Conservation (phyloP, 2,113 vertebrate species). For the Tympanuchus pallidicinctus region DNA sequence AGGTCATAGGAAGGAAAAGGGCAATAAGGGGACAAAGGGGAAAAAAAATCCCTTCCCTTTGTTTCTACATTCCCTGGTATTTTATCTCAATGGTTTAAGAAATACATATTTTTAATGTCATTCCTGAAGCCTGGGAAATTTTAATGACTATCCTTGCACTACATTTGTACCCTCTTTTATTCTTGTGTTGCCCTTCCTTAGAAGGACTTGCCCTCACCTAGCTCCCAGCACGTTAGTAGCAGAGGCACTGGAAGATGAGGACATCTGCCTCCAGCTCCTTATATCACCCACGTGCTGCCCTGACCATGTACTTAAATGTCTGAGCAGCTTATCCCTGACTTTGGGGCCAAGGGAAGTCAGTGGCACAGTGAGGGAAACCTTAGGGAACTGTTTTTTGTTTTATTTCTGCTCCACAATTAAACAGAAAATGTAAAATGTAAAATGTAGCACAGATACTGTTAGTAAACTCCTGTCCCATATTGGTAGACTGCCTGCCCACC, state of each 20-base stretch:
- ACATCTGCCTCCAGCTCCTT: not conserved
- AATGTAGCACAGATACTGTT: not conserved
- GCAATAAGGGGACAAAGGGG: not conserved
- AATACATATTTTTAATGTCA: not conserved
- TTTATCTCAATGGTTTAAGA: not conserved
- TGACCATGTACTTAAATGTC: not conserved
- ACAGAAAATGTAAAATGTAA: not conserved
- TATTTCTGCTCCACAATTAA: not conserved
- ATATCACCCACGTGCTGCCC: not conserved
- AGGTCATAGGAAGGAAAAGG: conserved; percentile 30
- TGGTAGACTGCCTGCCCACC: not conserved
- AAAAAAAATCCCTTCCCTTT: not conserved
- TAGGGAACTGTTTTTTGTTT: not conserved
- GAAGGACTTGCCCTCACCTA: not conserved
- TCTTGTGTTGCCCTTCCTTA: not conserved
- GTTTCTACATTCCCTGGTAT: not conserved
- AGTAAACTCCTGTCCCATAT: not conserved
- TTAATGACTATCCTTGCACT: not conserved
- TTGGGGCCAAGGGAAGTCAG: not conserved
- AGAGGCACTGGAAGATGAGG: not conserved
- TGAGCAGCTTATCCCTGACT: not conserved
- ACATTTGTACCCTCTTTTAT: not conserved
- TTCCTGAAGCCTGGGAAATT: not conserved
- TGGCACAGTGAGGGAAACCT: not conserved
- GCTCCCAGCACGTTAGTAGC: fast-evolving